Conservation (phyloP, 64 coral and sea anemone species). For the Hydrozoanthus tunicans region DNA sequence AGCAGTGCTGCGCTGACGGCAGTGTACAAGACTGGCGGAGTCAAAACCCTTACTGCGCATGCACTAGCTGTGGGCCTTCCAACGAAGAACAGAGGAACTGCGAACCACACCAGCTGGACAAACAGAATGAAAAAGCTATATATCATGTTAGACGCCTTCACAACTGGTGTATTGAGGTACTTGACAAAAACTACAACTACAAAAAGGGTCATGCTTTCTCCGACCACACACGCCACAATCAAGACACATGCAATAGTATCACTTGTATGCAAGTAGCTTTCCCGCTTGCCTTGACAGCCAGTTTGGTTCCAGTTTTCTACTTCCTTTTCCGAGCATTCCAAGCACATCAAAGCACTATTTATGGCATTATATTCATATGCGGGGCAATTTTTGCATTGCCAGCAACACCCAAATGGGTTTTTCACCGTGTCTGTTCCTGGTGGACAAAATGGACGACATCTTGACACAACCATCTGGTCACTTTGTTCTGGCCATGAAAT, state of each 20-base stretch:
- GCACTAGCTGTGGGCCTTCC: constrained; percentile 50
- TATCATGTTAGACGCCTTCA: constrained; percentile 70
- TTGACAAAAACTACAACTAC: constrained; percentile 68
- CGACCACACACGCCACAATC: constrained; percentile 55
- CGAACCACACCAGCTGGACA: constrained; percentile 69
- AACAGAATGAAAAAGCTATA: constrained; percentile 72
- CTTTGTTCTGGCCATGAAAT: constrained; percentile 48
- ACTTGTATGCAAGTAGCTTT: neutral
- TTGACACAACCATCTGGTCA: constrained; percentile 13
- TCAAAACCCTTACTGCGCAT: constrained; percentile 63
- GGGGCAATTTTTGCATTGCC: constrained; percentile 69
- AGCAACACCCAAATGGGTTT: constrained; percentile 20
- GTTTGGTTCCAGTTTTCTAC: constrained; percentile 59
- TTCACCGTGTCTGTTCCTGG: constrained; percentile 41
- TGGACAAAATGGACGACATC: constrained; percentile 17
- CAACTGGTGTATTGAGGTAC: constrained; percentile 82
- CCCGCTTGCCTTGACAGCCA: constrained; percentile 47
- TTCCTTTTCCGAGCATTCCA: constrained; percentile 48
- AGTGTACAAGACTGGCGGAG: constrained; percentile 65
- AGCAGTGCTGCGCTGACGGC: constrained; percentile 79
- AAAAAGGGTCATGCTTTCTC: constrained; percentile 50
- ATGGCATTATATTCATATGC: constrained; percentile 37
- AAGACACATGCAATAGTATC: constrained; percentile 23
- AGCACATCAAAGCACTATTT: constrained; percentile 28
- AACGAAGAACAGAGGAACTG: constrained; percentile 56